Evolutionary conservation across 2,113 vertebrate species (phyloP), one percentile per base, ranked within the genome.

Genomic region (Melanerpes formicivorus): DNA sequence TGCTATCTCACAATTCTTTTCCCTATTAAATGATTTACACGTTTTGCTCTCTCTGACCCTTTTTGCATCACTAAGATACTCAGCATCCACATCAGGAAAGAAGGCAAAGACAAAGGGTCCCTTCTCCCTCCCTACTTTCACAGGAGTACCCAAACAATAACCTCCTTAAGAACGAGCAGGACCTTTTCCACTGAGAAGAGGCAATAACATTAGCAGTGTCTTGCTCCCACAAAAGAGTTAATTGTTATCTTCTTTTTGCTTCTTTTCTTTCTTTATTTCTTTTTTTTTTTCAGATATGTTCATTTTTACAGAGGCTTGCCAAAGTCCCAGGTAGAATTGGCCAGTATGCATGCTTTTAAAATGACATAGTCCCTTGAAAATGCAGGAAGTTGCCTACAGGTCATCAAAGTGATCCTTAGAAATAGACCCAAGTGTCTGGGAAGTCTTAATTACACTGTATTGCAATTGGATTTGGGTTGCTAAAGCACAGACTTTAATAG

Each of bases 1-100:
- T 95, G 56, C 87, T 96, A 65, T 94, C 92, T 95, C 93, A 59
- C 74, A 90, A 60, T 86, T 93, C 74, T 96, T 69, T 87, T 87
- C 66, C 37, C 90, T 93, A 92, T 94, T 95, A 88, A 94, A 95
- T 94, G 79, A 93, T 93, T 63, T 84, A 88, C 92, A 92, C 72
- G 64, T 85, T 94, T 87, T 83, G 5, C 52, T 84, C 63, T 58
- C 71, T 27, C 72, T 0, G 3, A 56, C 73, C 54, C 75, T 88
- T 93, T 44, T 74, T 65, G 71, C 62, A 40, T 54, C 75, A 60
- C 27, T 71, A 86, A 84, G 54, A 48, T 34, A 48, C 25, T 90
- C 55, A 52, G 9, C 44, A 76, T 74, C 44, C 40, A 18, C 56
- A 8, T 56, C 52, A 79, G 14, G 59, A 79, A 88, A 84, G 25